Conservation (phyloP, 2,797 vertebrate genomes). For the Gadopsis bispinosus region DNA sequence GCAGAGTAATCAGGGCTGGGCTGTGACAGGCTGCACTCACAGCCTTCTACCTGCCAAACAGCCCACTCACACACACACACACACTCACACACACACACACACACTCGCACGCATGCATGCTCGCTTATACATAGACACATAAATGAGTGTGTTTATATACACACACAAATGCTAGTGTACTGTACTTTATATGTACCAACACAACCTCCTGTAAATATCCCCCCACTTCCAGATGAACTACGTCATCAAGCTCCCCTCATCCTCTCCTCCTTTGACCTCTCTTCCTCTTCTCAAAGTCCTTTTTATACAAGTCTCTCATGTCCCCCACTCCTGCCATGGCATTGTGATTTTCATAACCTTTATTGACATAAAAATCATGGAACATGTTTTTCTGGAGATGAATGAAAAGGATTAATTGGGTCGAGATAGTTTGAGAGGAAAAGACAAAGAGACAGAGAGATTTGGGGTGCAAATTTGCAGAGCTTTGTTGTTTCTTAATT, state of each 20-base stretch:
- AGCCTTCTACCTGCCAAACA: constrained; percentile 94
- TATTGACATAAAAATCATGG: constrained; percentile 67
- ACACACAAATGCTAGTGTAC: constrained; percentile 58
- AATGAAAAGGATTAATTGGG: constrained; percentile 72
- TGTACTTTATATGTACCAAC: constrained; percentile 55
- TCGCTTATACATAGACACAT: constrained; percentile 33
- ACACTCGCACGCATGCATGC: constrained; percentile 40
- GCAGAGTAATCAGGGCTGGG: constrained; percentile 96
- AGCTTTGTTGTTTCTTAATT: constrained; percentile 84
- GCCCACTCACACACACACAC: constrained; percentile 86
- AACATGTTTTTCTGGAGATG: constrained; percentile 63
- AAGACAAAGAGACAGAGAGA: constrained; percentile 61
- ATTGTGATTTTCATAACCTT: constrained; percentile 74
- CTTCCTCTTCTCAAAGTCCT: constrained; percentile 13
- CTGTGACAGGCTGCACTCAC: constrained; percentile 95
- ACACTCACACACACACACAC: constrained; percentile 51
- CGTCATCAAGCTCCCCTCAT: constrained; percentile 82
- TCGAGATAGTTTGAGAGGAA: constrained; percentile 53
- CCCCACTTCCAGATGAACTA: constrained; percentile 71
- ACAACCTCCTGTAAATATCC: constrained; percentile 62
- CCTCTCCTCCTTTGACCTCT: constrained; percentile 41
- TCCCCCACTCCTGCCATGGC: constrained; percentile 21
- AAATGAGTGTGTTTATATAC: constrained; percentile 44
- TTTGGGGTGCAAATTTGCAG: constrained; percentile 72
- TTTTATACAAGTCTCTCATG: constrained; percentile 37